Conservation (phyloP, 2,797 vertebrate genomes). For the Falco berigora region DNA sequence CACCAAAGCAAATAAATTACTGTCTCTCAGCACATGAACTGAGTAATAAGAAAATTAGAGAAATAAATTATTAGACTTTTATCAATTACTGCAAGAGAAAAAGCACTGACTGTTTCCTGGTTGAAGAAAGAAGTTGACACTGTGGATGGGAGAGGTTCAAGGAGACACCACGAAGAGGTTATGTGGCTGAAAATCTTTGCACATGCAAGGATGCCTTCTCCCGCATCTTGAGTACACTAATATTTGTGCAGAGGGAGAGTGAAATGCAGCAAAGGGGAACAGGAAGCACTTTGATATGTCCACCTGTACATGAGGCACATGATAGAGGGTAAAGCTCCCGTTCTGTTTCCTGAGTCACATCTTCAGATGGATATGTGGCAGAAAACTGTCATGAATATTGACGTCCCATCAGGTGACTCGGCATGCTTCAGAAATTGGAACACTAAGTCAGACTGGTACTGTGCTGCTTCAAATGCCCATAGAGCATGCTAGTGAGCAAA, state of each 20-base stretch:
- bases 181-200: background rate
- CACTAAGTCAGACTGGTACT: background rate
- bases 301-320: background rate
- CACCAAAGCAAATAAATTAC: background rate
- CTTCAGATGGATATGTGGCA: background rate
- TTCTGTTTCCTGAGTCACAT: background rate
- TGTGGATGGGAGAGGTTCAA: background rate
- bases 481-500: background rate
- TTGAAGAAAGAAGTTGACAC: background rate
- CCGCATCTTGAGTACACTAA: background rate
- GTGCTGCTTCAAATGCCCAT: background rate
- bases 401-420: background rate
- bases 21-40: background rate
- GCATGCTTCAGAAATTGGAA: background rate
- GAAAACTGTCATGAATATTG: background rate
- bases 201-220: background rate
- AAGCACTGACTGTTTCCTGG: background rate
- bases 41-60: background rate
- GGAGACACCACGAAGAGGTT: background rate
- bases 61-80: background rate
- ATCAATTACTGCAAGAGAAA: background rate
- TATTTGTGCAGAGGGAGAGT: background rate
- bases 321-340: background rate
- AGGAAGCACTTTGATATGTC: background rate
- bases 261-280: background rate